Evolutionary conservation across 64 coral and sea anemone genomes (phyloP), one percentile per base, ranked within the genome.

Genomic region (Stylophora pistillata): DNA sequence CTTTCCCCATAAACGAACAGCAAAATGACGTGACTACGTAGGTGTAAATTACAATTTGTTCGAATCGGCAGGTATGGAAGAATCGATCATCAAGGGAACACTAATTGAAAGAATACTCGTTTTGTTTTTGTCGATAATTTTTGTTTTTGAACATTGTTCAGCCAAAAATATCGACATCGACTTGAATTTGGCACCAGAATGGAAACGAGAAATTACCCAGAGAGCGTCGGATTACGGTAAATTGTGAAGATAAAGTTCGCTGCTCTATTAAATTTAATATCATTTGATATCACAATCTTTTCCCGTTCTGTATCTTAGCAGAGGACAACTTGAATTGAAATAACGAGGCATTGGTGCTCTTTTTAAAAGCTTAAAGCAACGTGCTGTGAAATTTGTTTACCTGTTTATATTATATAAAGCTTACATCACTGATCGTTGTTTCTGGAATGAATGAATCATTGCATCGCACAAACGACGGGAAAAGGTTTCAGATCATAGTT

Each of bases 171-270:
- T 75, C 29, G 26, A 53, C 53, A 26, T 87, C 52, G 25, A 87
- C 58, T 87, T 91, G 18, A 61, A 85, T 23, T 91, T 91, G 57
- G 54, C 79, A 10, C 78, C 89, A 32, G 89, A 71, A 21, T 91
- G 89, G 89, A 82, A 75, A 47, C 1, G 23, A 13, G 89, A 91
- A 72, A 91, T 91, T 75, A 61, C 79, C 15, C 55, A 76, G 34
- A 80, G 81, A 76, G 79, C 79, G 57, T 85, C 89, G 23, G 77
- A 85, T 47, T 91, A 91, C 57, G 89, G 89, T 91, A 85, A 87
- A 87, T 25, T 18, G 15, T 55, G 20, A 55, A 17, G 56, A 55
- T 21, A 30, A 47, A 47, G 37, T 47, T 47, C 37, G 3, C 3
- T 47, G 3, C 3, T 7, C 37, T 47, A 47, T 47, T 47, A 47